Conservation (phyloP, 2,888 invertebrate species). For the Aphrophora alni region DNA sequence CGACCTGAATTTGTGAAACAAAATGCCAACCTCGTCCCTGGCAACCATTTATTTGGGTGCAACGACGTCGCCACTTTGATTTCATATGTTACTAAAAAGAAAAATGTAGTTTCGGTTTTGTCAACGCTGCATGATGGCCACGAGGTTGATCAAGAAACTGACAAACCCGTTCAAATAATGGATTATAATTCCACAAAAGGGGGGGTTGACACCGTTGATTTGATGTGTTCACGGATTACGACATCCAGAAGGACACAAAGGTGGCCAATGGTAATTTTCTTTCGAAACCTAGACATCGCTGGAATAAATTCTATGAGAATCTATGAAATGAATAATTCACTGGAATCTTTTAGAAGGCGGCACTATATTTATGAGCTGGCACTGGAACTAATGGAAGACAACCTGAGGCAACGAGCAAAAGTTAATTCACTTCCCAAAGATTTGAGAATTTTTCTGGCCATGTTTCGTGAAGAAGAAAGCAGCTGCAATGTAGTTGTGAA, state of each 20-base stretch:
- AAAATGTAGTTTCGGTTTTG: too few species aligned
- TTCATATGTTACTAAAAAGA: too few species aligned
- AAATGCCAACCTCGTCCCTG: too few species aligned
- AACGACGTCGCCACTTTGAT: too few species aligned
- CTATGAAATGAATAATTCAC: slow-evolving; percentile 22
- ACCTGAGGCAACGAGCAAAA: slow-evolving; percentile 16
- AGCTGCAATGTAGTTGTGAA: neutral
- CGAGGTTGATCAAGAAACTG: too few species aligned
- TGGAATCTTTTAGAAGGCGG: neutral
- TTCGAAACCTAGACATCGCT: slow-evolving; percentile 19
- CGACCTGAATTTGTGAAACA: too few species aligned
- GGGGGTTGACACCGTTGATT: slow-evolving; percentile 32
- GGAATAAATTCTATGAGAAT: slow-evolving; percentile 21
- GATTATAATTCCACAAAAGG: slow-evolving; percentile 35
- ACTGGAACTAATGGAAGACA: slow-evolving; percentile 24
- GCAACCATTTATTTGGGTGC: too few species aligned
- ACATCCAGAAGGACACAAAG: slow-evolving; percentile 30
- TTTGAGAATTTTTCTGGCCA: slow-evolving; percentile 12
- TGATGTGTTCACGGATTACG: slow-evolving; percentile 9
- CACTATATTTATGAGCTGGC: neutral
- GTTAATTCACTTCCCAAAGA: slow-evolving; percentile 22
- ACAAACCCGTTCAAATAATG: too few species aligned
- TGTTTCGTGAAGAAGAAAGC: neutral
- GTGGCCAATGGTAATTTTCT: slow-evolving; percentile 18
- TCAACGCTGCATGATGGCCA: too few species aligned